Base-by-base conservation (phyloP, 2,888 invertebrate species). In the Arrhopalites spinosus region DNA sequence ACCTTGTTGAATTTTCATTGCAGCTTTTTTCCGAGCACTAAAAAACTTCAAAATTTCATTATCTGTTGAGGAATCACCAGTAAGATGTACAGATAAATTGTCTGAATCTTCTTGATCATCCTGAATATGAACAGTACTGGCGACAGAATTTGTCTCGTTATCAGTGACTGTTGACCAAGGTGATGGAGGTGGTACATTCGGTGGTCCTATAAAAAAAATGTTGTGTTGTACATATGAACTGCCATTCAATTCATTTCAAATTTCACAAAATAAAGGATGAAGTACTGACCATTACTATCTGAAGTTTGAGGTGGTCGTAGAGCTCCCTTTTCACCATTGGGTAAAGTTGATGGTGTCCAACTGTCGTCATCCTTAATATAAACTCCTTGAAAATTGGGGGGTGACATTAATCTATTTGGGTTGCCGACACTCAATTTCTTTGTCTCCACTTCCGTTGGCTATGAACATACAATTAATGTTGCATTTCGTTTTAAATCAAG, bases 31-130 rank as follows among this genome's bases (percentile, higher is more conserved):
- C 83, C 85, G 85, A 56, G 82, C 82, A 83, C 86, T 84, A 84
- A 86, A 87, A 84, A 87, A 88, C 53, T 86, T 86, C 74, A 86
- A 84, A 71, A 88, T 88, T 84, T 88, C 88, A 74, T 86, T 86
- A 81, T 88, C 88, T 20, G 87, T 86, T 78, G 87, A 87, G 2
- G 83, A 83, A 81, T 88, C 87, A 1, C 88, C 88, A 15, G 87
- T 88, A 27, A 88, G 80, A 11, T 87, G 86, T 29, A 88, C 84
- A 0, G 85, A 63, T 1, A 63, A 15, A 64, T 36, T 30, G 7
- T 86, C 86, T 61, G 84, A 80, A 15, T 84, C 83, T 3, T 63
- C 30, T 27, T 25, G 5, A 2, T 63, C 30, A 27, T 27, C 8
- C 29, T 63, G 61, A 25, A 27, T 25, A n/a, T 56, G 56, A 1